Evolutionary conservation across 2,113 vertebrate genomes (phyloP), one percentile per base, ranked within the genome.

Genomic region (Trogon surrucura): DNA sequence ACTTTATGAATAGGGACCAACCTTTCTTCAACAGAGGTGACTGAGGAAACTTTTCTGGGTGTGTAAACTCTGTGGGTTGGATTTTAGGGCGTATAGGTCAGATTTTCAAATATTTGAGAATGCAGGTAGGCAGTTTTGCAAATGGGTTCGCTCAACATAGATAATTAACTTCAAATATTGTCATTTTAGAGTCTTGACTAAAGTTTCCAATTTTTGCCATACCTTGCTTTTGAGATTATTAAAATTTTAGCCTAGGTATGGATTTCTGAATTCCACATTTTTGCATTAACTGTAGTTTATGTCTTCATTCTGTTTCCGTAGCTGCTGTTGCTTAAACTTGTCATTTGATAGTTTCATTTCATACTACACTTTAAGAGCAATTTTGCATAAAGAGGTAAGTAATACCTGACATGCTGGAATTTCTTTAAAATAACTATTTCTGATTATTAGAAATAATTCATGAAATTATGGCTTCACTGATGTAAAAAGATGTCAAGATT

Each of bases 21-120:
- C 5, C 79, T 65, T 29, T 50, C 30, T 84, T 53, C 74, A 38
- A 14, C 65, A 88, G 61, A 81, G 26, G 30, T 6, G 75, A 16
- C 47, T 54, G n/a, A 5, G 6, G 61, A 75, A 53, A 69, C 18
- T 15, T 32, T 47, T 70, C 47, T 3, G 19, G 19, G 19, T 20
- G 10, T 1, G 3, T 32, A 45, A 83, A 54, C 48, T 51, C 41
- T 11, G 1, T 9, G n/a, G n/a, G 47, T 0, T 84, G 60, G 36
- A 45, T 44, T 75, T 66, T 11, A 29, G 64, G 80, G 45, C 71
- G 61, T n/a, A 1, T 0, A n/a, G 29, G 7, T 38, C 48, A 86
- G 6, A 60, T 41, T 81, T 74, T 53, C 69, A 78, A 45, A 91
- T 32, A 10, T 57, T 15, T 25, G 16, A 75, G 47, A n/a, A 47